Conservation (phyloP, 2,888 invertebrate genomes). For the Sinelater perroti region DNA sequence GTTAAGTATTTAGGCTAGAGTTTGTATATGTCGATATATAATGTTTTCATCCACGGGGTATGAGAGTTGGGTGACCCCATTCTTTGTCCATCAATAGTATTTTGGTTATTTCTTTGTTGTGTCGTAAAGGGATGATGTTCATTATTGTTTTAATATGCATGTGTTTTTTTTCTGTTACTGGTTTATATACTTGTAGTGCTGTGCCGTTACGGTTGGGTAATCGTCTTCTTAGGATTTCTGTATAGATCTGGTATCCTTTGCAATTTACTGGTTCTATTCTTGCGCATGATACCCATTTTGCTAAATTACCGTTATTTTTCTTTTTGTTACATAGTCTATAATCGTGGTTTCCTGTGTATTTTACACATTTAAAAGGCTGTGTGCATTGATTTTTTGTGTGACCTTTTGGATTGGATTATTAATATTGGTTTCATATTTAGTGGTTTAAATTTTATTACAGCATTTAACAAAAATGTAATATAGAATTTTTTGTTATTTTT, state of each 20-base stretch:
- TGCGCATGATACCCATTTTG: background rate
- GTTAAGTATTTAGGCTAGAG: conserved; percentile 5
- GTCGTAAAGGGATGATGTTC: background rate
- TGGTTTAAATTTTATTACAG: background rate
- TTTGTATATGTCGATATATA: conserved; percentile 3
- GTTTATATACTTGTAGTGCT: background rate
- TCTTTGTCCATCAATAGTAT: too few relatives aligned
- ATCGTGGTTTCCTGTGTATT: background rate
- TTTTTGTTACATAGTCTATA: background rate
- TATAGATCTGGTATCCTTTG: conserved; percentile 4
- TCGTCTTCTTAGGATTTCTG: conserved; percentile 7
- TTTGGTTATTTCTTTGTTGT: too few relatives aligned
- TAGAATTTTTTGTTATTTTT: conserved; percentile 4
- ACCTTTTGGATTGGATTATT: background rate
- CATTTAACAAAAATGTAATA: background rate
- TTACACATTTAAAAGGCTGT: background rate
- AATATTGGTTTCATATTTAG: background rate
- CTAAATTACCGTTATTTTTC: background rate
- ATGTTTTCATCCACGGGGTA: background rate
- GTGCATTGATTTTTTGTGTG: background rate
- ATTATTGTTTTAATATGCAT: background rate
- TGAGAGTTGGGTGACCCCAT: conserved; percentile 1
- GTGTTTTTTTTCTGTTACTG: background rate
- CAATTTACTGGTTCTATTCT: background rate
- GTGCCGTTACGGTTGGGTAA: background rate